These are phyloP conservation scores for Drosophila ohnishii DNA, from an alignment of 1,140 invertebrate genomes.

Conservation along the genomic window DNA sequence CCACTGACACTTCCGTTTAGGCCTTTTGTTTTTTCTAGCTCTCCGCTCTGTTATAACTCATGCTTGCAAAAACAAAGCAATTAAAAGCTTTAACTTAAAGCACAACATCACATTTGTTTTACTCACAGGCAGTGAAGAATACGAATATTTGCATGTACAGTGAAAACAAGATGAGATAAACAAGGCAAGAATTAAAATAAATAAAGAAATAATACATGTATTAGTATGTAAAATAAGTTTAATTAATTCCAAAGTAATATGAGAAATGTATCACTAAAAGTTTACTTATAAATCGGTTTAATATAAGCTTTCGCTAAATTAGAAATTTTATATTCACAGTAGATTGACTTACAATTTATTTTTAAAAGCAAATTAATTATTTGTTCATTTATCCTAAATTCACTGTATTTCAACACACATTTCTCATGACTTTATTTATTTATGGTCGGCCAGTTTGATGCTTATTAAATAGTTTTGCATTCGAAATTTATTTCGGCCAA, in stretches of 20 bases:
- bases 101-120: slow-evolving; percentile 38
- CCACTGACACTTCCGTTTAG: slow-evolving; percentile 74
- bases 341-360: background rate
- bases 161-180: background rate
- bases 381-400: background rate
- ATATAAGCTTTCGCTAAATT: background rate
- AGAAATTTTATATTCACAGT: background rate
- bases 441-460: slow-evolving; percentile 65
- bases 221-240: background rate
- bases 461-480: slow-evolving; percentile 78
- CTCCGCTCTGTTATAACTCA: slow-evolving; percentile 37
- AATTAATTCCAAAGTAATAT: background rate
- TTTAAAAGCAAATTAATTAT: no score
- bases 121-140: slow-evolving; percentile 9
- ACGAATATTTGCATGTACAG: slow-evolving; percentile 27
- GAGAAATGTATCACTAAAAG: background rate
- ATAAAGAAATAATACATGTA: background rate
- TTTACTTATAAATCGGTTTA: background rate
- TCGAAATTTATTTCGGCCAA: slow-evolving; percentile 61
- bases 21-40: slow-evolving; percentile 66
- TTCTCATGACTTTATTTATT: slow-evolving; percentile 68
- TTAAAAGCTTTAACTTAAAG: slow-evolving; percentile 71
- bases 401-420: slow-evolving; percentile 18
- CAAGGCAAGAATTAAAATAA: background rate
- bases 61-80: slow-evolving; percentile 70